Evolutionary conservation across 2,113 vertebrate genomes (phyloP), one percentile per base, ranked within the genome.

Genomic region (Monarcha castaneiventris): DNA sequence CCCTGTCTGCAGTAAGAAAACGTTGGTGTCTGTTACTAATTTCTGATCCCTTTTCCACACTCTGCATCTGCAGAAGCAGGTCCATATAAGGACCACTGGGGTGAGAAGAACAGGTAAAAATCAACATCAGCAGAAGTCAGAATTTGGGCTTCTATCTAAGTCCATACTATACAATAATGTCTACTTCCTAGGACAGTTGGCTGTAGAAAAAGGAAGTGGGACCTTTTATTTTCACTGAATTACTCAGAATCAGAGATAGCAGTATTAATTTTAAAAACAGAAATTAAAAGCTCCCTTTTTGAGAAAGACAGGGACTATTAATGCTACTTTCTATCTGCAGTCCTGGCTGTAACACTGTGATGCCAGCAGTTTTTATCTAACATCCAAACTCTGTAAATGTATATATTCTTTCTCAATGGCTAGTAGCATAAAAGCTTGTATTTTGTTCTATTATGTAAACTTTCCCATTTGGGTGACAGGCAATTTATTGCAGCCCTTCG

Each of bases 391-490:
- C 27, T 64, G 55, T 46, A 96, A 86, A 72, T 66, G n/a, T 67
- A 90, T 76, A 62, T 90, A 13, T 78, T 33, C 89, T 91, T 93
- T 89, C 92, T 72, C 83, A 72, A 72, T 78, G 80, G 46, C 48
- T 86, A 79, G 62, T 44, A 79, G 48, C n/a, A 87, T 76, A 89
- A 95, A 94, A 94, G 59, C 71, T 76, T 74, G 41, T 69, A 84
- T 84, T 94, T 94, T 87, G 62, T 69, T 67, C 81, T 94, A 64
- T 93, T 97, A 90, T 86, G 87, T 95, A 95, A 97, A 87, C 94
- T 87, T 84, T 79, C 87, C 44, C 87, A 80, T 95, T 94, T 10
- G 14, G 48, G 72, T 46, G 74, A 93, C 84, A 93, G 44, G 55
- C 78, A 92, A 96, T 97, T 95, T 96, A 95, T 84, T 92, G 89